Evolutionary conservation across 2,888 invertebrate genomes (phyloP).

Genomic region (Spialia ferax): DNA sequence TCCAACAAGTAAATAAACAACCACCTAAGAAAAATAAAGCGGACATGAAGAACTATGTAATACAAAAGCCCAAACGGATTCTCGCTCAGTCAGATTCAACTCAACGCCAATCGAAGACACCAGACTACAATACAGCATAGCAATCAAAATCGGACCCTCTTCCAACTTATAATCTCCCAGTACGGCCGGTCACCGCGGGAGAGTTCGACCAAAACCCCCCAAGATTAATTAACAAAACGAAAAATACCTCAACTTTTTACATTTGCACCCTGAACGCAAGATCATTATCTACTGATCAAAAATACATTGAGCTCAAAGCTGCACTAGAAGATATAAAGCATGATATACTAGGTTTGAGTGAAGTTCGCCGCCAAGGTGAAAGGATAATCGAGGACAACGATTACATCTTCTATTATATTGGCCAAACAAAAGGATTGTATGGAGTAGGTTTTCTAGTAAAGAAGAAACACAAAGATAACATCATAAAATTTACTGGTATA

Average conservation of each 20-base stretch:
- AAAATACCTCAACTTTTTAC: constrained; percentile 7
- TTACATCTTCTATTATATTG: constrained; percentile 45
- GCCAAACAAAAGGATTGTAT: constrained; percentile 46
- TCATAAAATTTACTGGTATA: constrained; percentile 46
- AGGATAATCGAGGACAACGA: constrained; percentile 43
- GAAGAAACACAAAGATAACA: constrained; percentile 45
- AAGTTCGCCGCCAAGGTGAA: constrained; percentile 44
- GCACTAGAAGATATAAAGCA: constrained; percentile 40
- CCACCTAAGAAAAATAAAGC: constrained; percentile 43
- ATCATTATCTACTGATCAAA: constrained; percentile 39
- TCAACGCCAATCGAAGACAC: background rate
- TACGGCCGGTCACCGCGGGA: constrained; percentile 34
- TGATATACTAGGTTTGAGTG: constrained; percentile 43
- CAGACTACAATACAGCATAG: constrained; percentile 36
- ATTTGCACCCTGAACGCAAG: constrained; percentile 40
- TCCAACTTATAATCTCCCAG: constrained; percentile 41
- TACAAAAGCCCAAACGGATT: background rate
- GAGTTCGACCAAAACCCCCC: constrained; percentile 44
- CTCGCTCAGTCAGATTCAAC: constrained; percentile 13
- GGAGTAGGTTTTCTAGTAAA: constrained; percentile 48
- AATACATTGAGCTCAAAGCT: constrained; percentile 38
- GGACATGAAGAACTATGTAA: background rate
- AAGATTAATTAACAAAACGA: constrained; percentile 26
- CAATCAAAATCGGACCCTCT: constrained; percentile 33
- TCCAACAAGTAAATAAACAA: constrained; percentile 32